phyloP scores from a whole-genome alignment of 2,113 vertebrate species.

The Gymnorhina tibicen region DNA sequence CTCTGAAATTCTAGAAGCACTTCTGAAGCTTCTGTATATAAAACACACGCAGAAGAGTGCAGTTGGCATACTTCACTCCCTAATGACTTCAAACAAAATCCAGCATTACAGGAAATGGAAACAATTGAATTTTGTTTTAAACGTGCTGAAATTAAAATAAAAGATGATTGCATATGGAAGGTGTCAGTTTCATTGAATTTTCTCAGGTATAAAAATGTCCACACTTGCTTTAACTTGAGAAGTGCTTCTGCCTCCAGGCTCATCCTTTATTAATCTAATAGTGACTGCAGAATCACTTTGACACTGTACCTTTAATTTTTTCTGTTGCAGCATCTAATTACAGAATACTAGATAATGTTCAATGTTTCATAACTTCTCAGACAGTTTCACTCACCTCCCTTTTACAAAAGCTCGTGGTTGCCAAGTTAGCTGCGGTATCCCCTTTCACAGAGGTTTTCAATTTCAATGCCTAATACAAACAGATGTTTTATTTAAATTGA shows the following conservation, averaged over 20 bases:
- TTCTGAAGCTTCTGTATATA: background rate
- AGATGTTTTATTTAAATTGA: conserved; percentile 27
- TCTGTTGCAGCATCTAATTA: background rate
- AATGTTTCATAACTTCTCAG: background rate
- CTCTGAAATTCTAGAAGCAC: background rate
- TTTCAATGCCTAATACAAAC: conserved; percentile 85
- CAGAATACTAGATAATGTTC: background rate
- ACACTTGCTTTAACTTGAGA: background rate
- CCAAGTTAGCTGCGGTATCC: conserved; percentile 86
- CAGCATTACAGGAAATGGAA: background rate
- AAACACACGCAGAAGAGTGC: background rate
- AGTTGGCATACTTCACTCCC: background rate
- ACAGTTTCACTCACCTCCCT: conserved; percentile 85
- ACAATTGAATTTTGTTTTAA: background rate
- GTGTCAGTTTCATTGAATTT: background rate
- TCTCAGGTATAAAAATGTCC: background rate
- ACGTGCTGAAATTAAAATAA: background rate
- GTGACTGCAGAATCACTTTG: background rate
- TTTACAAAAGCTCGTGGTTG: conserved; percentile 87
- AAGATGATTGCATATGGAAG: background rate
- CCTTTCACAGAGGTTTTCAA: conserved; percentile 95
- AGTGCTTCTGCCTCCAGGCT: background rate
- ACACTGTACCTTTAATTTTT: background rate
- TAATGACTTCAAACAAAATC: background rate
- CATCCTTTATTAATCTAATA: background rate